Conservation (phyloP, 2,888 invertebrate species). For the Chironomus tentans region DNA sequence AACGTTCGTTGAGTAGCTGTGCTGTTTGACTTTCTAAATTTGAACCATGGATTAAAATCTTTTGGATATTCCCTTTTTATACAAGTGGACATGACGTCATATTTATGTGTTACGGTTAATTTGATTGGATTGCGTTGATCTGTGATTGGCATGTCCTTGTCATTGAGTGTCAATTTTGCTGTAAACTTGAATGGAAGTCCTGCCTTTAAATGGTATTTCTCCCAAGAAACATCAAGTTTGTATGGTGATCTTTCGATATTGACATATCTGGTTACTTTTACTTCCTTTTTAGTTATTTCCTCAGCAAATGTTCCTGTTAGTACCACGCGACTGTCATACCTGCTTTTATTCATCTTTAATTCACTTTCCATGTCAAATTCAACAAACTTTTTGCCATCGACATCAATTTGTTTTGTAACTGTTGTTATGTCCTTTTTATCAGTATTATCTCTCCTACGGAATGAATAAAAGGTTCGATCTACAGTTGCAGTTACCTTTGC, state of each 20-base stretch:
- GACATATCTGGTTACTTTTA: conserved; percentile 63
- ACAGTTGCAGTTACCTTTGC: conserved; percentile 75
- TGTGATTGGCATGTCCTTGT: conserved; percentile 49
- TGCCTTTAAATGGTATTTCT: conserved; percentile 83
- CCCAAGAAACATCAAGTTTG: conserved; percentile 62
- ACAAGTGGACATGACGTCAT: too few relatives aligned
- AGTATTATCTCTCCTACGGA: conserved; percentile 43
- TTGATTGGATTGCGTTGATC: conserved; percentile 50
- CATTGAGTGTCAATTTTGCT: conserved; percentile 45
- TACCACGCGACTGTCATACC: conserved; percentile 44
- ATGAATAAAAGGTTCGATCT: conserved; percentile 36
- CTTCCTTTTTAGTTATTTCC: conserved; percentile 65
- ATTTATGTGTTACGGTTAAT: too few relatives aligned
- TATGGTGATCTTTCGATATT: conserved; percentile 63
- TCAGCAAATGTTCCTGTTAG: conserved; percentile 81
- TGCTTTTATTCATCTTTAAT: conserved; percentile 40
- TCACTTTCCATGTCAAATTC: conserved; percentile 61
- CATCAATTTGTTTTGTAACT: conserved; percentile 47
- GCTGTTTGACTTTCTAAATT: too few relatives aligned
- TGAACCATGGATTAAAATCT: too few relatives aligned
- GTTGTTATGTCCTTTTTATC: conserved; percentile 64
- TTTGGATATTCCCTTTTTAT: too few relatives aligned
- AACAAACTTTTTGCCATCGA: conserved; percentile 50
- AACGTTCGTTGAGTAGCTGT: too few relatives aligned
- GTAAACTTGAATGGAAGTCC: conserved; percentile 73